Conservation (phyloP, 2,113 vertebrate genomes). For the Naja naja region DNA sequence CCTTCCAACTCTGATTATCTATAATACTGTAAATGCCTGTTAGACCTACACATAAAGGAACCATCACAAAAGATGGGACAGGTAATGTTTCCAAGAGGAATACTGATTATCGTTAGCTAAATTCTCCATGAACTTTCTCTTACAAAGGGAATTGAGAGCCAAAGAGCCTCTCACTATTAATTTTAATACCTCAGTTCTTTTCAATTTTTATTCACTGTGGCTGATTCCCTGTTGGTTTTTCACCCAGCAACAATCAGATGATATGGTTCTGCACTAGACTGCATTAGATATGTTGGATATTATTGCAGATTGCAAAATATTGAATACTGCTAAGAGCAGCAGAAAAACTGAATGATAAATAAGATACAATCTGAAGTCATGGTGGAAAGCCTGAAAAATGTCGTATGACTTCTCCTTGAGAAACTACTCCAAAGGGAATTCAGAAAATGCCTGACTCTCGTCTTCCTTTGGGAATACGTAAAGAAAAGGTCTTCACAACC, state of each 20-base stretch:
- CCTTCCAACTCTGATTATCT: too few relatives aligned
- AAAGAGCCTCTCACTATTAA: not conserved
- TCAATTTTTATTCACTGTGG: not conserved
- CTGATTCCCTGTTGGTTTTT: not conserved
- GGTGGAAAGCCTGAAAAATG: not conserved
- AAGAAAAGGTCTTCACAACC: not conserved
- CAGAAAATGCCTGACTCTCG: too few relatives aligned
- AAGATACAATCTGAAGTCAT: not conserved
- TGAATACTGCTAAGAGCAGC: not conserved
- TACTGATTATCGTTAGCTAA: not conserved
- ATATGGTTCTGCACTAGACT: not conserved
- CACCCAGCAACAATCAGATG: not conserved
- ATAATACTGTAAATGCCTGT: not conserved
- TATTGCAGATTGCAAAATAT: not conserved
- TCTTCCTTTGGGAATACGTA: not conserved
- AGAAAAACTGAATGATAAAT: not conserved
- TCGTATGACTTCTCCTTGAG: not conserved
- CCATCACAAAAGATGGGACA: not conserved
- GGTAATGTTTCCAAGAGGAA: not conserved
- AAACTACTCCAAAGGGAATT: not conserved
- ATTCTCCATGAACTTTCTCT: not conserved
- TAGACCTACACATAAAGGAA: too few relatives aligned
- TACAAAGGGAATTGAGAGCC: not conserved
- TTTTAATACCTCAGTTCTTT: not conserved
- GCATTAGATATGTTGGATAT: not conserved